phyloP scores from a whole-genome alignment of 2,113 vertebrate species.

The Saguinus midas region DNA sequence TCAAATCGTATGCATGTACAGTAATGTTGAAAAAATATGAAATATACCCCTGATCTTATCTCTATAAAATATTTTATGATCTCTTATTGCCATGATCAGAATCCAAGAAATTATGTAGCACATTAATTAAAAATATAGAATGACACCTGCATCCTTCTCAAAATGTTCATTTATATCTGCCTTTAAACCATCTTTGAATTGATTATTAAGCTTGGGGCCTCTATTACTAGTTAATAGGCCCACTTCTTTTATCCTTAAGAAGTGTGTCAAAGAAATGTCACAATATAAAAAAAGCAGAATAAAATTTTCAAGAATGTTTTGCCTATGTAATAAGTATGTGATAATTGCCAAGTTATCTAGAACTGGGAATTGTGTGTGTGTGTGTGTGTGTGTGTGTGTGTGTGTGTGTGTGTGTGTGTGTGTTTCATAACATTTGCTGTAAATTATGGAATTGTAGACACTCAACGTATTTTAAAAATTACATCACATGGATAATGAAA shows the following conservation, averaged over 20 bases:
- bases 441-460: neutral
- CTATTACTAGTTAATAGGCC: neutral
- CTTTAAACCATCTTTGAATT: neutral
- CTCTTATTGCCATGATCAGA: neutral
- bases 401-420: neutral
- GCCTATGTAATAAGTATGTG: neutral
- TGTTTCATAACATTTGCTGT: neutral
- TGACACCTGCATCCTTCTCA: neutral
- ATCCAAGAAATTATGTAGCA: conserved; percentile 8
- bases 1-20: neutral
- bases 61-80: neutral
- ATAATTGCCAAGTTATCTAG: neutral
- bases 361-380: neutral
- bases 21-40: neutral
- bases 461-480: neutral
- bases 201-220: neutral
- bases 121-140: neutral
- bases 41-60: neutral
- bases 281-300: conserved; percentile 3
- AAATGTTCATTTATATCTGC: neutral
- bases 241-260: neutral
- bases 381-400: neutral
- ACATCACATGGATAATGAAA: neutral
- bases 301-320: neutral
- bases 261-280: neutral